A percentile compares a stretch with the other conserved stretches of the same genome.
Evolutionary conservation across 2,888 invertebrate species (phyloP).

Genomic region (Mesorhabditis sp.): DNA sequence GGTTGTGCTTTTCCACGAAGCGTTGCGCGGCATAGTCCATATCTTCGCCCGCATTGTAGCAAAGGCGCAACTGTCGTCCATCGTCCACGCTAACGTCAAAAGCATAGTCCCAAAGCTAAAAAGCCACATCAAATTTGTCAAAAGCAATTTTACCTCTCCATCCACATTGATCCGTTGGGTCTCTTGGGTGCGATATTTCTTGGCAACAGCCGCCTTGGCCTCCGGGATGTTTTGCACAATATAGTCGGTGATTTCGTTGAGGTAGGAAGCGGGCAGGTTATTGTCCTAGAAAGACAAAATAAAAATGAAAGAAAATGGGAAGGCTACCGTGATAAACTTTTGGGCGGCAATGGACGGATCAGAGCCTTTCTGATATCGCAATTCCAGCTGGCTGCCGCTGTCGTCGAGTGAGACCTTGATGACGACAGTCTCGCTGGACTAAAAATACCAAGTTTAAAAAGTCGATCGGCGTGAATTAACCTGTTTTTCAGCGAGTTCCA

Average conservation of each 20-base stretch:
- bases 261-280: slow-evolving; percentile 37
- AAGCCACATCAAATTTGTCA: neutral
- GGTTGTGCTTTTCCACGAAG: slow-evolving; percentile 78
- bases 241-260: slow-evolving; percentile 44
- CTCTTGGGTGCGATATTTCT: slow-evolving; percentile 13
- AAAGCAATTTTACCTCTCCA: slow-evolving; percentile 17
- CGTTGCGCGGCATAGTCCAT: slow-evolving; percentile 85
- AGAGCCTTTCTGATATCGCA: slow-evolving; percentile 44
- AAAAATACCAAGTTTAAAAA: slow-evolving; percentile 8
- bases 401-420: slow-evolving; percentile 54
- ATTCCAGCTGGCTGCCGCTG: slow-evolving; percentile 36
- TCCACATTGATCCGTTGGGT: slow-evolving; percentile 23
- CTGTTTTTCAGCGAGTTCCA: slow-evolving; percentile 9
- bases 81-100: slow-evolving; percentile 93
- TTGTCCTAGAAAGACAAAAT: slow-evolving; percentile 26
- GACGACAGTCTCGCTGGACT: slow-evolving; percentile 26
- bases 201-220: slow-evolving; percentile 22
- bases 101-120: slow-evolving; percentile 83
- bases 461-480: neutral
- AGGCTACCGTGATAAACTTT: slow-evolving; percentile 36
- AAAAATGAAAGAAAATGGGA: neutral
- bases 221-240: slow-evolving; percentile 44
- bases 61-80: slow-evolving; percentile 76
- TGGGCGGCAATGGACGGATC: slow-evolving; percentile 47
- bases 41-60: slow-evolving; percentile 84